These are phyloP conservation scores for Alectoris magna DNA, from an alignment of 2,797 vertebrate genomes.

Conservation along the genomic window DNA sequence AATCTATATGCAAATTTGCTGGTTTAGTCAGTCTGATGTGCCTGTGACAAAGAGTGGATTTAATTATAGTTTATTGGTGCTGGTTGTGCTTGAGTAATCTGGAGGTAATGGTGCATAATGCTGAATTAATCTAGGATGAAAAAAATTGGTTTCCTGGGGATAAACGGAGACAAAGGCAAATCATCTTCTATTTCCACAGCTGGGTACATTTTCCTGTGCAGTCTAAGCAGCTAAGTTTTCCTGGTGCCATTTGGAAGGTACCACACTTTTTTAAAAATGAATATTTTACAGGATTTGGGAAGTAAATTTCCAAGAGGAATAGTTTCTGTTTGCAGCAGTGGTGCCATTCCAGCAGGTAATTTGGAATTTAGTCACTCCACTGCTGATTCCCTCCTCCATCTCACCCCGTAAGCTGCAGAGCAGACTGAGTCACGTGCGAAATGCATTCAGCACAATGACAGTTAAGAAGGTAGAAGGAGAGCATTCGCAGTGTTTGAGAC, in stretches of 20 bases:
- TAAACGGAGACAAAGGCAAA: slow-evolving; percentile 68
- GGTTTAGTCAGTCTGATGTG: slow-evolving; percentile 71
- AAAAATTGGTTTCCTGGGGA: slow-evolving; percentile 74
- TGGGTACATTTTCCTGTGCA: slow-evolving; percentile 33
- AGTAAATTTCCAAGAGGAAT: not conserved
- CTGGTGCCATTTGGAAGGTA: not conserved
- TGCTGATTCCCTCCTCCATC: not conserved
- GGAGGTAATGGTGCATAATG: slow-evolving; percentile 78
- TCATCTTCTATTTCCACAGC: slow-evolving; percentile 59
- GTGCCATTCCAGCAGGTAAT: not conserved
- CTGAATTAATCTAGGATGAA: slow-evolving; percentile 79
- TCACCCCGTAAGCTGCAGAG: rapidly evolving
- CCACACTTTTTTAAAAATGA: not conserved
- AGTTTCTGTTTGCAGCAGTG: not conserved
- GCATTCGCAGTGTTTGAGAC: not conserved
- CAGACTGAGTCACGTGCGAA: not conserved
- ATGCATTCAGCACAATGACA: not conserved
- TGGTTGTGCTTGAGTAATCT: slow-evolving; percentile 78
- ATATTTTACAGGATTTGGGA: not conserved
- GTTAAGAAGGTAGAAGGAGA: not conserved
- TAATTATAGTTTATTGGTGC: slow-evolving; percentile 78
- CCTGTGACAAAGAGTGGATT: slow-evolving; percentile 72
- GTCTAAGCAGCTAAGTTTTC: slow-evolving; percentile 20
- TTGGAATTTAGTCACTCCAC: not conserved
- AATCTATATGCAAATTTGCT: slow-evolving; percentile 79